These are phyloP conservation scores for Anarhynchus alexandrinus DNA, from an alignment of 2,113 vertebrate species.

Conservation along the genomic window DNA sequence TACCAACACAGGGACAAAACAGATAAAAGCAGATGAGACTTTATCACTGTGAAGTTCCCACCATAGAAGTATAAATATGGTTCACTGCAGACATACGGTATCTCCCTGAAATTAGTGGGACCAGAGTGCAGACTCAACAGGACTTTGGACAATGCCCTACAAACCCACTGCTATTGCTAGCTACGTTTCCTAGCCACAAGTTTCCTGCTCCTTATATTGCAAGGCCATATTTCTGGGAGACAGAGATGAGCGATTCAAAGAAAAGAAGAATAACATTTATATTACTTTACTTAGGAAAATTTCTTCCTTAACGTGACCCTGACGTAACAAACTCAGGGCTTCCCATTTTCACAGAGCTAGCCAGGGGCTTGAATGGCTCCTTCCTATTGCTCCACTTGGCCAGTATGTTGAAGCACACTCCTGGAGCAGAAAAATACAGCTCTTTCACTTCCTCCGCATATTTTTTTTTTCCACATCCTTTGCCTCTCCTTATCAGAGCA, in stretches of 20 bases:
- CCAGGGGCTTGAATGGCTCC: not conserved
- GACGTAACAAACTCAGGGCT: not conserved
- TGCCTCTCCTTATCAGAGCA: not conserved
- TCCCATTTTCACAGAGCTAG: not conserved
- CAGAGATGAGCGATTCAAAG: not conserved
- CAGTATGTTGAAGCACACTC: not conserved
- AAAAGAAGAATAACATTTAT: not conserved
- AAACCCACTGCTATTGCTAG: not conserved
- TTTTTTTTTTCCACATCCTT: not conserved
- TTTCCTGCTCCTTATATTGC: not conserved
- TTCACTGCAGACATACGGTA: not conserved
- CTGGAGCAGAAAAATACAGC: not conserved
- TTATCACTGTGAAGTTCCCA: not conserved
- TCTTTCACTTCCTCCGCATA: not conserved
- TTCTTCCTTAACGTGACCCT: not conserved
- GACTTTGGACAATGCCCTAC: not conserved
- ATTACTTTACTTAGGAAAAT: not conserved
- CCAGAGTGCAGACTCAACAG: not conserved
- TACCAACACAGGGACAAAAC: not conserved
- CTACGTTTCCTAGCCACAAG: not conserved
- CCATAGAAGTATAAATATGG: not conserved
- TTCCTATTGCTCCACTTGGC: not conserved
- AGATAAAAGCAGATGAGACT: not conserved
- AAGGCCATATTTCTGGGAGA: not conserved
- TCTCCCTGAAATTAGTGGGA: not conserved